Evolutionary conservation across 1,140 invertebrate genomes (phyloP), one percentile per base, ranked within the genome.

Genomic region (Nephotettix cincticeps): DNA sequence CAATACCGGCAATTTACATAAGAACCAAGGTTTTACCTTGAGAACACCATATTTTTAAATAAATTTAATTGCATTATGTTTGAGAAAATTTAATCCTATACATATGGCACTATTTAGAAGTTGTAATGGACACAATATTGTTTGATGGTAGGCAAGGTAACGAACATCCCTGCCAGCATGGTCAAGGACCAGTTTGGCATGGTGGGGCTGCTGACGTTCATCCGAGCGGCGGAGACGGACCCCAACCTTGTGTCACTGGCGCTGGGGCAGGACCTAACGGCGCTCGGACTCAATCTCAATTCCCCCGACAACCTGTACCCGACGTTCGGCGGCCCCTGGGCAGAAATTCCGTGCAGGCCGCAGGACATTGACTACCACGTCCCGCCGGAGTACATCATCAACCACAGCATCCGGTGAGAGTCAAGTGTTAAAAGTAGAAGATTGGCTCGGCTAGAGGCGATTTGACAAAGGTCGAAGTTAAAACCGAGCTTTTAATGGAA

Each of bases 161-260:
- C 96, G 77, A 98, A 99, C 83, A 99, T 99, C 86, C 98, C 98
- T 56, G 88, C 89, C 66, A 94, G 93, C 80, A 99, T 99, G 97
- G 95, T 99, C 69, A 95, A 93, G 75, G 98, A 99, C 85, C 97
- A 99, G 85, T 99, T 98, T 84, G 98, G 98, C 73, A 99, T 99
- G 86, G 96, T 99, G 71, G 98, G 98, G 32, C 86, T 99, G 67
- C 84, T 99, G 79, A 97, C 97, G 68, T 99, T 99, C 83, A 98
- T 99, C 73, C 87, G 96, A 80, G 95, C 96, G 72, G 95, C 97
- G 54, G 97, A 99, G 85, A 95, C 94, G 23, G 95, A 99, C 85
- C 95, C 93, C 27, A 97, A 97, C 83, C 84, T 99, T 73, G 95
- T 98, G 66, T 95, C 95, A 23, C 82, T 99, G 76, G 97, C 97